These are phyloP conservation scores for Ciconia maguari DNA, from an alignment of 2,113 vertebrate genomes.

Conservation along the genomic window DNA sequence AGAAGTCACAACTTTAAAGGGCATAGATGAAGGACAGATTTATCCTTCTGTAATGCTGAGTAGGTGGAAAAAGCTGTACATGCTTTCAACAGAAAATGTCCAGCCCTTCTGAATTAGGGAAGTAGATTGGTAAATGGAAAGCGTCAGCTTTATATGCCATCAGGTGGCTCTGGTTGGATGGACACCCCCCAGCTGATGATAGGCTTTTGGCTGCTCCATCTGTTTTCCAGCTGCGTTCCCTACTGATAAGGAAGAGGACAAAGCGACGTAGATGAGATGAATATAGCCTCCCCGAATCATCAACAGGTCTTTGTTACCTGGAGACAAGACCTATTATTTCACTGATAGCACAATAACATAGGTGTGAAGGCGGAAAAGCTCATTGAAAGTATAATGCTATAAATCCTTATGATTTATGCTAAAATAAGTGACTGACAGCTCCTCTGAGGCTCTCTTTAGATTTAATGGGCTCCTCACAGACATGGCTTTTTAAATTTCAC, in stretches of 20 bases:
- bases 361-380: background rate
- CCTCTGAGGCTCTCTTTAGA: background rate
- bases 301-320: conserved; percentile 32
- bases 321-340: conserved; percentile 30
- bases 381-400: conserved; percentile 41
- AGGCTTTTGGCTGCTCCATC: background rate
- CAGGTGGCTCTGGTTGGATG: background rate
- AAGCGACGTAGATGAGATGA: background rate
- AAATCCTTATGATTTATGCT: conserved; percentile 41
- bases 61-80: background rate
- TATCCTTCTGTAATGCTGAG: background rate
- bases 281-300: background rate
- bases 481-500: background rate
- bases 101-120: background rate
- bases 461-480: conserved; percentile 34
- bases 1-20: background rate
- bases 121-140: background rate
- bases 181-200: background rate
- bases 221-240: background rate
- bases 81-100: background rate
- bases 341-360: background rate
- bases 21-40: background rate
- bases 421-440: conserved; percentile 34
- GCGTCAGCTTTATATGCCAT: background rate
- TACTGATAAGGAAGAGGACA: background rate